Percentiles rank a stretch among this genome's conserved stretches.
These are phyloP conservation scores for Alloplasta piceator DNA, from an alignment of 2,888 invertebrate species.

Conservation along the genomic window DNA sequence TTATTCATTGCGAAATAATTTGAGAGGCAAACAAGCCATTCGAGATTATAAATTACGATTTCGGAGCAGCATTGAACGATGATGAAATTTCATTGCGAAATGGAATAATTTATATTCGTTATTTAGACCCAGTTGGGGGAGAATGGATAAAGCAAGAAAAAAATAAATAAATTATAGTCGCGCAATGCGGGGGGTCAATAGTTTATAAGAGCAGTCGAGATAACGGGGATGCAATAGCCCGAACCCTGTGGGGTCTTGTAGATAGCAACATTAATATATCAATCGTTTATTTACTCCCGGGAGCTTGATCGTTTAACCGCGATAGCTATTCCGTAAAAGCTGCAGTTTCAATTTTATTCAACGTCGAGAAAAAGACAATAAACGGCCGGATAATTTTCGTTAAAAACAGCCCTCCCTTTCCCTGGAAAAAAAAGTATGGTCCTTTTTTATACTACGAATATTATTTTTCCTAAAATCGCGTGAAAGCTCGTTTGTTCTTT, in stretches of 20 bases:
- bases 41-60: slow-evolving; percentile 46
- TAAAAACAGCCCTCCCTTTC: no score
- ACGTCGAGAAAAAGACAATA: neutral
- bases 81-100: slow-evolving; percentile 76
- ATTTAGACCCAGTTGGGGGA: slow-evolving; percentile 50
- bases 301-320: slow-evolving; percentile 6
- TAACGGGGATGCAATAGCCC: slow-evolving; percentile 68
- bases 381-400: no score
- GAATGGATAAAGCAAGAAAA: slow-evolving; percentile 14
- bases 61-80: slow-evolving; percentile 57
- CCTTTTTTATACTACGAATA: no score
- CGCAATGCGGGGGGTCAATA: slow-evolving; percentile 75
- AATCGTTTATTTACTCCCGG: no score
- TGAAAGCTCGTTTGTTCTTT: slow-evolving; percentile 45
- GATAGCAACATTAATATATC: slow-evolving; percentile 35
- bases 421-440: no score
- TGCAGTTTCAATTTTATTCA: slow-evolving; percentile 9
- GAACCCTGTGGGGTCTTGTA: slow-evolving; percentile 75
- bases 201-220: slow-evolving; percentile 77
- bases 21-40: neutral
- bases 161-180: slow-evolving; percentile 65
- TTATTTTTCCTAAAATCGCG: no score
- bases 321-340: neutral
- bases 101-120: slow-evolving; percentile 56
- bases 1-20: slow-evolving; percentile 40